Percentiles rank a stretch among this genome's conserved stretches.
phyloP scores from a whole-genome alignment of 2,797 vertebrate genomes.

The Florisuga fusca region DNA sequence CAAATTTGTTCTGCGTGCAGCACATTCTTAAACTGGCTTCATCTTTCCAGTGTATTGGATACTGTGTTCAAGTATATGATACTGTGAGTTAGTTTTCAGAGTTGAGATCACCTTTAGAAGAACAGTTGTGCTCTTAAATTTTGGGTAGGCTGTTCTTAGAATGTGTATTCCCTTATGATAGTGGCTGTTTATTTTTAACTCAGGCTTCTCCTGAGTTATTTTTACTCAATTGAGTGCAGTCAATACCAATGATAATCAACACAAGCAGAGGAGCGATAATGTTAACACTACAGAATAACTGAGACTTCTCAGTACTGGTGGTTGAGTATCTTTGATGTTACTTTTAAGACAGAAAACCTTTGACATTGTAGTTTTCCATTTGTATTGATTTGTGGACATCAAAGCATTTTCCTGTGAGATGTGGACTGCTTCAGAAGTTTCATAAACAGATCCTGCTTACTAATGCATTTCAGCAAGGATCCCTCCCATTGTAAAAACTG shows the following conservation, averaged over 20 bases:
- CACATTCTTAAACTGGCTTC: not conserved
- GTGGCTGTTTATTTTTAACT: not conserved
- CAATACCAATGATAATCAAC: not conserved
- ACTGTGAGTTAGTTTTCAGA: not conserved
- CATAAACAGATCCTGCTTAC: not conserved
- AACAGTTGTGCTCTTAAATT: not conserved
- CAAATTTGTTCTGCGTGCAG: not conserved
- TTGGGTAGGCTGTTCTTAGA: not conserved
- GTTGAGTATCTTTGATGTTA: not conserved
- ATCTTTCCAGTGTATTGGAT: not conserved
- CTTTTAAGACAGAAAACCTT: not conserved
- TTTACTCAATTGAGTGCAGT: not conserved
- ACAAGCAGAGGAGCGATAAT: not conserved
- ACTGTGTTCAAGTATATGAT: not conserved
- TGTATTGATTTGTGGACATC: not conserved
- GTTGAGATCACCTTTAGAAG: not conserved
- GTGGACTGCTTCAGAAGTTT: not conserved
- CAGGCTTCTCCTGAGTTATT: not conserved
- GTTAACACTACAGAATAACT: not conserved
- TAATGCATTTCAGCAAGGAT: not conserved
- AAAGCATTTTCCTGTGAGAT: not conserved
- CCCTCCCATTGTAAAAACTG: fast-evolving
- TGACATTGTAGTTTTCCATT: not conserved
- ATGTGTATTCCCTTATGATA: not conserved
- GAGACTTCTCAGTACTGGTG: not conserved